These are phyloP conservation scores for Oreochromis mossambicus DNA, from an alignment of 2,797 vertebrate species.

Conservation along the genomic window DNA sequence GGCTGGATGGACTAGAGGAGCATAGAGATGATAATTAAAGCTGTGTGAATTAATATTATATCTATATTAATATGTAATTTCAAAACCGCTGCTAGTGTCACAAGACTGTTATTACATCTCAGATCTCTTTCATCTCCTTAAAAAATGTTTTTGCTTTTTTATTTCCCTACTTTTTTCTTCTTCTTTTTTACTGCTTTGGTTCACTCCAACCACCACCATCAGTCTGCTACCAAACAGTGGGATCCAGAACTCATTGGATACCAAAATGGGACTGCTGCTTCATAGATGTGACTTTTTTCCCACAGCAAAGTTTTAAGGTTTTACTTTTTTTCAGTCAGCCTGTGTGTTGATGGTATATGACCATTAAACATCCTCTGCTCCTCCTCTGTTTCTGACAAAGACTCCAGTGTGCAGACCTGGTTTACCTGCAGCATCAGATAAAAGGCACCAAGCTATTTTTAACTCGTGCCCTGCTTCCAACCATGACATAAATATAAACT, in stretches of 20 bases:
- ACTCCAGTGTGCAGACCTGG: not conserved
- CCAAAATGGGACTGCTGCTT: not conserved
- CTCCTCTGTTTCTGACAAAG: not conserved
- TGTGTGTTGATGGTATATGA: not conserved
- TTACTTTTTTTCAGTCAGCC: not conserved
- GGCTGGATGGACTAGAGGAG: not conserved
- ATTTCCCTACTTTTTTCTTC: not conserved
- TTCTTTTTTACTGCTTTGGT: not conserved
- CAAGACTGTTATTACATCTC: not conserved
- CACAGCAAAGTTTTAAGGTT: not conserved
- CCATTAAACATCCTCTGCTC: not conserved
- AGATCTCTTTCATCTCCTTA: not conserved
- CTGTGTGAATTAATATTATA: not conserved
- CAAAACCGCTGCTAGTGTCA: not conserved
- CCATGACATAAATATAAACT: not conserved
- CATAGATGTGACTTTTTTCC: not conserved
- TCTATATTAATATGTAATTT: not conserved
- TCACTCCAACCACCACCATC: not conserved
- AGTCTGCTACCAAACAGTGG: not conserved
- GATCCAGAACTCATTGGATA: not conserved
- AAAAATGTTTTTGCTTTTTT: not conserved
- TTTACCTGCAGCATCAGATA: not conserved
- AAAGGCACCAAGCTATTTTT: slow-evolving; percentile 15
- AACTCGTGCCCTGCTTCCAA: not conserved
- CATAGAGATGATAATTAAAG: not conserved